phyloP scores from a whole-genome alignment of 2,888 invertebrate genomes.

The Cryptocephalus primarius region DNA sequence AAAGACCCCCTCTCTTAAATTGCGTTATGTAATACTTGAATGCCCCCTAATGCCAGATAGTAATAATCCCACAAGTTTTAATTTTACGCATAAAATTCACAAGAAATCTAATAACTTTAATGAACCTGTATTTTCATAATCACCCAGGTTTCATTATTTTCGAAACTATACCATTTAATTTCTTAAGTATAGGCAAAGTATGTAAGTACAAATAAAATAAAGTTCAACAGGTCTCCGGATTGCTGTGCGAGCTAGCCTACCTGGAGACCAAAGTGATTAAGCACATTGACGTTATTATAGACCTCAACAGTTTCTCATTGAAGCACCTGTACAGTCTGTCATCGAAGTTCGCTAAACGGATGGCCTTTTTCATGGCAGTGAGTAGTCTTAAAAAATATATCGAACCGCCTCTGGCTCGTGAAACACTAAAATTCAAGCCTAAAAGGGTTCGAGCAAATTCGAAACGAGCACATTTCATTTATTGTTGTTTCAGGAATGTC shows the following conservation, averaged over 20 bases:
- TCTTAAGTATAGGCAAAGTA: too few species aligned
- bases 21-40: too few species aligned
- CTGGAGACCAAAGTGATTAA: constrained; percentile 6
- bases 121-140: too few species aligned
- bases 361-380: constrained; percentile 14
- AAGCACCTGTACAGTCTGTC: constrained; percentile 14
- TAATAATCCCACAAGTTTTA: too few species aligned
- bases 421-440: too few species aligned
- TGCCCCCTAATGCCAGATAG: too few species aligned
- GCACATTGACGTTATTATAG: constrained; percentile 11
- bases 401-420: neutral
- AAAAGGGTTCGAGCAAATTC: neutral
- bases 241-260: constrained; percentile 12
- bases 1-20: too few species aligned
- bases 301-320: constrained; percentile 11
- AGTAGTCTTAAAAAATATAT: constrained; percentile 1
- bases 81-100: too few species aligned
- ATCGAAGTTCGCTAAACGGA: constrained; percentile 13
- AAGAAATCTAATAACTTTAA: too few species aligned
- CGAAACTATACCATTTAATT: too few species aligned
- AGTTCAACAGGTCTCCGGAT: constrained; percentile 11
- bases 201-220: neutral
- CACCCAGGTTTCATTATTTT: too few species aligned
- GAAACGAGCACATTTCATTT: neutral
- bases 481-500: constrained; percentile 20